These are phyloP conservation scores for Lepidochitona cinerea DNA, from an alignment of 2,888 invertebrate genomes.

Conservation along the genomic window DNA sequence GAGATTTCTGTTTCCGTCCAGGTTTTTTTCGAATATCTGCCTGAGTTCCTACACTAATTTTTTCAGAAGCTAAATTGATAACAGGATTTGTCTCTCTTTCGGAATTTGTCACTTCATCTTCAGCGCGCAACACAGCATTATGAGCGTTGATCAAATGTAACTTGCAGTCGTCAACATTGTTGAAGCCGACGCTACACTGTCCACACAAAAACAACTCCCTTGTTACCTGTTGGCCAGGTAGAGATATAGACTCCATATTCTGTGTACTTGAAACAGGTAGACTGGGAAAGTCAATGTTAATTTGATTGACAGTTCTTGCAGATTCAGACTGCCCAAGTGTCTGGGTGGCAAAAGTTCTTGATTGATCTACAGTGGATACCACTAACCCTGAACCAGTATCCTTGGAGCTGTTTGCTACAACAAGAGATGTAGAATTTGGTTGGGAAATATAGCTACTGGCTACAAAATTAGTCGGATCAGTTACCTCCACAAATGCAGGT, in stretches of 20 bases:
- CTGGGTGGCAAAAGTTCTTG: too few relatives aligned
- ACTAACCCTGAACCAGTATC: too few relatives aligned
- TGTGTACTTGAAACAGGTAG: background rate
- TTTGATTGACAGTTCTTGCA: background rate
- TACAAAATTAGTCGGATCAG: too few relatives aligned
- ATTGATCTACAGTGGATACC: too few relatives aligned
- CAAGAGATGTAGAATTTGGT: background rate
- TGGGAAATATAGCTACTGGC: background rate
- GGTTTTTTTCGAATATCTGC: conserved; percentile 44
- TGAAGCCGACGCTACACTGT: conserved; percentile 66
- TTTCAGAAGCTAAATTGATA: conserved; percentile 2
- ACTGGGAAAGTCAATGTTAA: background rate
- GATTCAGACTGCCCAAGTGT: background rate
- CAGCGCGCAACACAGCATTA: conserved; percentile 19
- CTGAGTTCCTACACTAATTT: conserved; percentile 61
- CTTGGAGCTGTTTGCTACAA: background rate
- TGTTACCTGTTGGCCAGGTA: background rate
- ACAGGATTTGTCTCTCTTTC: conserved; percentile 1
- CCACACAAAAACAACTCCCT: conserved; percentile 68
- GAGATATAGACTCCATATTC: too few relatives aligned
- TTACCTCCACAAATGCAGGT: background rate
- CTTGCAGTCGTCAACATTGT: conserved; percentile 65
- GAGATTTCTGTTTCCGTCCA: conserved; percentile 42
- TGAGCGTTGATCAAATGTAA: conserved; percentile 66
- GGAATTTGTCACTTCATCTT: conserved; percentile 11